Evolutionary conservation across 1,140 invertebrate species (phyloP).

Genomic region (Eriocheir sinensis): DNA sequence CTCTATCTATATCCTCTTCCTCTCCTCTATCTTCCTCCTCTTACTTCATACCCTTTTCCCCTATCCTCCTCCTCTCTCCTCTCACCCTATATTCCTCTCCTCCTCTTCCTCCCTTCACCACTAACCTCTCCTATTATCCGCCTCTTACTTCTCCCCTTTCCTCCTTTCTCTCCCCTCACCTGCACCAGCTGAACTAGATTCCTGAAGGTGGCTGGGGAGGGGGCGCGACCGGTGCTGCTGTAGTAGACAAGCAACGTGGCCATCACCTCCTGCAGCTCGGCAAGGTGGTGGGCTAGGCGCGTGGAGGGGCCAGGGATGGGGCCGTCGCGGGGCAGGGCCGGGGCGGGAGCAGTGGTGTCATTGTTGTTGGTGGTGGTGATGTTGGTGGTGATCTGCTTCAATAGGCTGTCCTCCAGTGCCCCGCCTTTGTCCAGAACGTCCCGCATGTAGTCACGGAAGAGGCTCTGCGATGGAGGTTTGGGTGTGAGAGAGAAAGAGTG

Average conservation of each 20-base stretch:
- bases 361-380: background rate
- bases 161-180: conserved; percentile 18
- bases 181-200: conserved; percentile 63
- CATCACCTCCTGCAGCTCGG: conserved; percentile 62
- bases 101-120: background rate
- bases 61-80: background rate
- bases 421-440: conserved; percentile 71
- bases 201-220: conserved; percentile 58
- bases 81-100: background rate
- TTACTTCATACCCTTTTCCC: background rate
- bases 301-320: conserved; percentile 51
- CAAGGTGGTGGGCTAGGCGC: conserved; percentile 66
- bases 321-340: conserved; percentile 36
- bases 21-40: background rate
- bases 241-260: conserved; percentile 68
- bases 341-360: background rate
- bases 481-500: too few species aligned
- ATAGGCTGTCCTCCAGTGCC: conserved; percentile 53
- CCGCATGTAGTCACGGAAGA: conserved; percentile 68
- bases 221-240: conserved; percentile 55
- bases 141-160: too few species aligned
- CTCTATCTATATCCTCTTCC: background rate
- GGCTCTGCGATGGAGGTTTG: conserved; percentile 62
- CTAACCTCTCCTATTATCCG: too few species aligned
- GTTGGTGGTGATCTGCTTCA: conserved; percentile 45